Evolutionary conservation across 2,888 invertebrate species (phyloP), one percentile per base, ranked within the genome.

Genomic region (Mythimna vitellina): DNA sequence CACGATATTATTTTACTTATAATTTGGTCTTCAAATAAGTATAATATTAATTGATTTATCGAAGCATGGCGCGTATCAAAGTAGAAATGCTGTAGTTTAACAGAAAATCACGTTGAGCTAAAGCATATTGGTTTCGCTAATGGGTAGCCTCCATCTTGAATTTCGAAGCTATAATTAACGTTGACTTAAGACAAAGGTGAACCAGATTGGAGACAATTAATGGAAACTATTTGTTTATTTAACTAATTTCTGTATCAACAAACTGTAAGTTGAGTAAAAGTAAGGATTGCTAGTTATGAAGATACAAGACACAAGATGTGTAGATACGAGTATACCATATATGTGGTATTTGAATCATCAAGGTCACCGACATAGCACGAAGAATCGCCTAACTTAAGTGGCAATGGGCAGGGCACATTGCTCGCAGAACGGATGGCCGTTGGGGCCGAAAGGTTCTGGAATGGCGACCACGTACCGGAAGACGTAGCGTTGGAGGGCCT

Each of bases 51-150:
- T 49, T 14, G 57, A 32, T 46, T 22, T 1, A 25, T 35, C 12
- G 12, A 57, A 62, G 12, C 7, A 53, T 35, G 51, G 46, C 14
- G 6, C 4, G n/a, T 10, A 51, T 12, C 6, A 22, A 6, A 22
- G 46, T 62, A 32, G 49, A 42, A 56, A 35, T 38, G n/a, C 12
- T 58, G 46, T 63, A 46, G 9, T 63, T 53, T 49, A 35, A 4
- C 12, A 46, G 22, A 14, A 2, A 70, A 63, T 46, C 29, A 63
- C 35, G 29, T 63, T 42, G 29, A 49, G 9, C 58, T 70, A 76
- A 75, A 75, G 63, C 63, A 64, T 76, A 70, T 77, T 75, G 64
- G 53, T 58, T 58, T 70, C 9, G 12, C 29, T 75, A 75, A 76
- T 75, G 77, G 70, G 60, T 22, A 49, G 22, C 17, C n/a, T 22